Percentiles rank a stretch among this genome's conserved stretches.
Evolutionary conservation across 2,888 invertebrate genomes (phyloP).

Genomic region (Geophilus truncorum): DNA sequence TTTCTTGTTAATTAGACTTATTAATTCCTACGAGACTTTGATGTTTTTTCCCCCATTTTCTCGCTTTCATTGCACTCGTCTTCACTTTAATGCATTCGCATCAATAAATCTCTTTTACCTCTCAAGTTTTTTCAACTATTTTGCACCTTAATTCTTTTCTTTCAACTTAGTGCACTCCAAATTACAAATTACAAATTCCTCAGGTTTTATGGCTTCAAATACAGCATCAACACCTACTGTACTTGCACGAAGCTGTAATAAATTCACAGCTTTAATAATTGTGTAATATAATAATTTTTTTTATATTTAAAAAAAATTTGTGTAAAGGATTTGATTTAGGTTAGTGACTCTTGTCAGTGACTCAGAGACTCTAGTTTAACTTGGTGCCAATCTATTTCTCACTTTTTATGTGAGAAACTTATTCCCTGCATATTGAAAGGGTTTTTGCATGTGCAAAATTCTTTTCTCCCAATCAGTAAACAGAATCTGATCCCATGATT

Average conservation of each 20-base stretch:
- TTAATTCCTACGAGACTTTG: too few species aligned
- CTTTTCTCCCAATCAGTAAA: not conserved
- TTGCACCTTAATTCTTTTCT: not conserved
- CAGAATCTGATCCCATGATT: not conserved
- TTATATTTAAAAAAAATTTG: too few species aligned
- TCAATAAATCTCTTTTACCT: not conserved
- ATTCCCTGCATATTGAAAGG: not conserved
- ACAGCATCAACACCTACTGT: not conserved
- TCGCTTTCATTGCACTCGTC: not conserved
- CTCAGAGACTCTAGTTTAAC: too few species aligned
- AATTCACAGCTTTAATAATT: not conserved
- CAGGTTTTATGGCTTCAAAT: not conserved
- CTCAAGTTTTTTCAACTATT: not conserved
- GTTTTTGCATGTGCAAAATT: not conserved
- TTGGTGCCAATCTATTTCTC: too few species aligned
- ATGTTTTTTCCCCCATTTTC: not conserved
- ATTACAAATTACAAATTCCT: conserved; percentile 2
- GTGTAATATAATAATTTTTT: too few species aligned
- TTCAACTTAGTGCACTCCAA: not conserved
- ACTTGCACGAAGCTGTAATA: not conserved
- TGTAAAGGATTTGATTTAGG: too few species aligned
- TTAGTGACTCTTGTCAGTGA: too few species aligned
- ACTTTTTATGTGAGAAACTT: too few species aligned
- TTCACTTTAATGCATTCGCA: not conserved
- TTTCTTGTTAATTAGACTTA: too few species aligned